Percentiles rank a stretch among this genome's conserved stretches.
Evolutionary conservation across 2,797 vertebrate genomes (phyloP).

Genomic region (Gymnoscopelus braueri): DNA sequence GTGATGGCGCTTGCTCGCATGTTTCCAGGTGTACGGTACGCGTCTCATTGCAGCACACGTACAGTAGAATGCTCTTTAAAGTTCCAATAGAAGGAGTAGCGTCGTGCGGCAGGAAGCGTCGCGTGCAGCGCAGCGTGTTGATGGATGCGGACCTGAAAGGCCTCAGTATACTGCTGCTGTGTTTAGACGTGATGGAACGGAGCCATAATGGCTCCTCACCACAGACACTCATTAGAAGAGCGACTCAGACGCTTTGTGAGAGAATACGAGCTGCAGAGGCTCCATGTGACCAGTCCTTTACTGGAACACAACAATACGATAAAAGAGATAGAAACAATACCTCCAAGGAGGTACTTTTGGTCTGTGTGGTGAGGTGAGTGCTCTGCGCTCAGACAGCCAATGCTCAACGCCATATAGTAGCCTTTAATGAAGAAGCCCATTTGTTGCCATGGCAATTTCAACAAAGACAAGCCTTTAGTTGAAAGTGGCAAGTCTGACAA

Average conservation of each 20-base stretch:
- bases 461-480: constrained; percentile 48
- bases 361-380: constrained; percentile 81
- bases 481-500: constrained; percentile 28
- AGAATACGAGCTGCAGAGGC: constrained; percentile 69
- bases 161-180: constrained; percentile 53
- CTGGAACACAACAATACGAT: constrained; percentile 83
- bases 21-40: no score
- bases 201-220: constrained; percentile 83
- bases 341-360: constrained; percentile 81
- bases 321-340: constrained; percentile 66
- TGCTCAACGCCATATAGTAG: constrained; percentile 34
- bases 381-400: constrained; percentile 60
- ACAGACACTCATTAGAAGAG: constrained; percentile 82
- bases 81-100: no score
- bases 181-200: constrained; percentile 76
- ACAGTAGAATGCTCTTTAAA: no score
- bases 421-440: constrained; percentile 66
- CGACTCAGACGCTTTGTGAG: constrained; percentile 52
- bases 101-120: no score
- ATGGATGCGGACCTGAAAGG: constrained; percentile 69
- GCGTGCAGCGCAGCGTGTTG: constrained; percentile 14
- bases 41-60: no score
- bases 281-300: constrained; percentile 79
- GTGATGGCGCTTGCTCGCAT: no score
- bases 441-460: constrained; percentile 78